Evolutionary conservation across 2,888 invertebrate genomes (phyloP).

Genomic region (Clistopyga incitator): DNA sequence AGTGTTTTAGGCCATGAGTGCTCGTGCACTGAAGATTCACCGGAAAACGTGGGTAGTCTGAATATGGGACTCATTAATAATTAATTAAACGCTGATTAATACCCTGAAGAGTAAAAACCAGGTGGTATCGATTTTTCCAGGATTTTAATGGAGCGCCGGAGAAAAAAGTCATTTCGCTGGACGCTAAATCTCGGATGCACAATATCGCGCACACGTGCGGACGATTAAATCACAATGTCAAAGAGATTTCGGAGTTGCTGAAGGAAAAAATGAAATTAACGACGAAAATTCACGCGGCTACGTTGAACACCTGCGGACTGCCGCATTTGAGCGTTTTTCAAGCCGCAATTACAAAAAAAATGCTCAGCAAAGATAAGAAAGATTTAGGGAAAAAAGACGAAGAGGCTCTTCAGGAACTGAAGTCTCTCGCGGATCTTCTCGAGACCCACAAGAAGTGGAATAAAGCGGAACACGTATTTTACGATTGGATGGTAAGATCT

Average conservation of each 20-base stretch:
- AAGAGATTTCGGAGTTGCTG: constrained; percentile 73
- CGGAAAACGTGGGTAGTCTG: constrained; percentile 21
- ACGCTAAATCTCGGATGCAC: constrained; percentile 58
- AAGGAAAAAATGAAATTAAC: constrained; percentile 72
- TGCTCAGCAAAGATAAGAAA: constrained; percentile 43
- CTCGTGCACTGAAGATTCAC: constrained; percentile 51
- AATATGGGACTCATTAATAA: constrained; percentile 2
- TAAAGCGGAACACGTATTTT: constrained; percentile 71
- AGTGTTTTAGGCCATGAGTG: constrained; percentile 77
- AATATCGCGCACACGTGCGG: constrained; percentile 71
- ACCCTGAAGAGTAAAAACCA: not conserved
- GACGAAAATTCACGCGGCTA: constrained; percentile 74
- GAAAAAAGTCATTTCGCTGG: constrained; percentile 18
- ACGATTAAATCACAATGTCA: constrained; percentile 73
- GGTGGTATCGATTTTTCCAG: not conserved
- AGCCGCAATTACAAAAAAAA: constrained; percentile 72
- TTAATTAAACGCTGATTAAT: not conserved
- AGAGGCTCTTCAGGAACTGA: constrained; percentile 68
- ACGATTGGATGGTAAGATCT: constrained; percentile 75
- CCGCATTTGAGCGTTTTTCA: constrained; percentile 74
- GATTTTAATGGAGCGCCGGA: constrained; percentile 15
- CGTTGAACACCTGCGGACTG: constrained; percentile 70
- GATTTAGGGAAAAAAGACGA: constrained; percentile 54
- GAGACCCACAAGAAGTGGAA: constrained; percentile 72
- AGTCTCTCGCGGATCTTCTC: constrained; percentile 68